Evolutionary conservation across 2,888 invertebrate genomes (phyloP).

Genomic region (Papilio protenor): DNA sequence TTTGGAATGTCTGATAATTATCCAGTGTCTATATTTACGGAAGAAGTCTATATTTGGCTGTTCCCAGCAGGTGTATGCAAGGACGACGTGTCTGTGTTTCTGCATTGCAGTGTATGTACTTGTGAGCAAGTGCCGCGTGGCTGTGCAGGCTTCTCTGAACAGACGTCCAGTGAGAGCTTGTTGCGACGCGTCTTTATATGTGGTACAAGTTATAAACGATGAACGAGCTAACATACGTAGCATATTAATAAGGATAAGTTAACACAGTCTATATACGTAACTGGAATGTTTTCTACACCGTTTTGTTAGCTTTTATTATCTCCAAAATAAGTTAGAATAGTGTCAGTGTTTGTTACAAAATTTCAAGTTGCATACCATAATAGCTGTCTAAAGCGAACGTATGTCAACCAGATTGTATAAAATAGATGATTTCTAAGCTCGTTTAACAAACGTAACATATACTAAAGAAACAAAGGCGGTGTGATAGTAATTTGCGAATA

Average conservation of each 20-base stretch:
- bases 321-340: background rate
- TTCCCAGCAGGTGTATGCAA: conserved; percentile 19
- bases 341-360: background rate
- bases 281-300: background rate
- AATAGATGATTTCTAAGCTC: background rate
- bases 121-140: conserved; percentile 11
- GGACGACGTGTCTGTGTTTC: conserved; percentile 23
- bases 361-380: background rate
- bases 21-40: background rate
- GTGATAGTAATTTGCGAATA: background rate
- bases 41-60: conserved; percentile 2
- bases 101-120: conserved; percentile 16
- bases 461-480: background rate
- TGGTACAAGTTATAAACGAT: conserved; percentile 23
- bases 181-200: conserved; percentile 32
- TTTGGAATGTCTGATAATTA: background rate
- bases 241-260: too few relatives aligned
- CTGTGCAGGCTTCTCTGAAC: conserved; percentile 18
- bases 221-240: background rate
- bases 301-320: background rate
- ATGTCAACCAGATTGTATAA: too few relatives aligned
- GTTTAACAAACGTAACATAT: background rate
- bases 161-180: conserved; percentile 23
- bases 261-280: too few relatives aligned
- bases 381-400: too few relatives aligned